phyloP scores from a whole-genome alignment of 2,113 vertebrate species.

The Syrrhaptes paradoxus region DNA sequence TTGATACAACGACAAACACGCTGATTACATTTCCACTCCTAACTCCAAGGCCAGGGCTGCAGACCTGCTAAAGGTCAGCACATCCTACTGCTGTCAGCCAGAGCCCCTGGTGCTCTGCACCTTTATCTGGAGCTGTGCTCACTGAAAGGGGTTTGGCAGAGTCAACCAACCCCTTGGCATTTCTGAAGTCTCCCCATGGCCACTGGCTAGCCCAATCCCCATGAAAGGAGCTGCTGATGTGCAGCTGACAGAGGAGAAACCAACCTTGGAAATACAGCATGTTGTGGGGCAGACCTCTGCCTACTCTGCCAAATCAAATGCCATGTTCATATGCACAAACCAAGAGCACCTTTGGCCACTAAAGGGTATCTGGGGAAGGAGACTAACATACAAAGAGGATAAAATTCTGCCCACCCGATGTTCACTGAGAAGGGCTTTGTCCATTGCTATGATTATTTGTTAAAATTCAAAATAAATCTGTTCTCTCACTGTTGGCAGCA shows the following conservation, averaged over 20 bases:
- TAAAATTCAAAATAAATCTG: neutral
- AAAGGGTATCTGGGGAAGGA: neutral
- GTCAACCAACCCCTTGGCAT: neutral
- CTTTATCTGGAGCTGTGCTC: neutral
- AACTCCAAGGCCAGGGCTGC: neutral
- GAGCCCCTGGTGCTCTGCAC: neutral
- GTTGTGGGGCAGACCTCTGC: neutral
- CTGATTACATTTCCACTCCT: neutral
- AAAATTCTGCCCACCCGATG: neutral
- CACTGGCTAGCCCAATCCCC: neutral
- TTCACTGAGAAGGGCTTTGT: neutral
- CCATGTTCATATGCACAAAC: neutral
- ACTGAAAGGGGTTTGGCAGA: neutral
- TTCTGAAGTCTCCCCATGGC: neutral
- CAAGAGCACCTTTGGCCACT: constrained; percentile 6
- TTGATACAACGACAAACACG: accelerated
- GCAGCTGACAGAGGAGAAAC: neutral
- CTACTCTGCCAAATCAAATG: neutral
- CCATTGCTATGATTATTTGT: neutral
- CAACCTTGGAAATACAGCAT: neutral
- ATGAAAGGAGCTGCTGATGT: neutral
- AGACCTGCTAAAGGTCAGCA: neutral
- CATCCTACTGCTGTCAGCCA: neutral
- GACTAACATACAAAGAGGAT: neutral
- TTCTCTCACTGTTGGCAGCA: neutral